Conservation (phyloP, 2,797 vertebrate genomes). For the Sarcoramphus papa region DNA sequence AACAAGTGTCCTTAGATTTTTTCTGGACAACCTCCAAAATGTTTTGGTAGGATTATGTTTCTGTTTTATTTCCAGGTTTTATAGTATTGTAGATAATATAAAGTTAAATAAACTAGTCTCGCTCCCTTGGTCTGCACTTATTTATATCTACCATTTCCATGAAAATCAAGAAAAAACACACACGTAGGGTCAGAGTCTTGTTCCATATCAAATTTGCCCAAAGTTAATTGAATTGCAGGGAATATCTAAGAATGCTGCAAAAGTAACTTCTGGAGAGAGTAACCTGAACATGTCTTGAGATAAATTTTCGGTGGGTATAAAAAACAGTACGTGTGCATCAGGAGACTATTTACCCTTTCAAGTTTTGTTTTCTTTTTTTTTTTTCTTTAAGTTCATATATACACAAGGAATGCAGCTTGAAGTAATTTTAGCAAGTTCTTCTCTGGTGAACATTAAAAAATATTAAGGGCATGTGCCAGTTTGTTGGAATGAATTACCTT, state of each 20-base stretch:
- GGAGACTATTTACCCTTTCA: background rate
- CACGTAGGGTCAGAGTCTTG: background rate
- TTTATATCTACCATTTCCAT: conserved; percentile 3
- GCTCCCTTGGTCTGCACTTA: background rate
- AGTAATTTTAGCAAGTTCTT: conserved; percentile 32
- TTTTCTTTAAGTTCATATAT: background rate
- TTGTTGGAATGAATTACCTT: conserved; percentile 18
- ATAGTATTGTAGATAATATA: background rate
- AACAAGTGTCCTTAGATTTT: background rate
- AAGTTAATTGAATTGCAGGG: conserved; percentile 7
- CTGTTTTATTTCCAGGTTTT: conserved; percentile 33
- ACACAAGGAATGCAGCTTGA: background rate
- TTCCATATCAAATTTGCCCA: background rate
- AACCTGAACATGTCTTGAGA: background rate
- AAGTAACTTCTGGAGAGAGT: background rate
- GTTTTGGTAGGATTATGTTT: conserved; percentile 1
- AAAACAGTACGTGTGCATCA: background rate
- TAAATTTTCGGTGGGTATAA: background rate
- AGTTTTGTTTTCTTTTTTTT: background rate
- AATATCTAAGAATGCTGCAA: background rate
- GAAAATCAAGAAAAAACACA: background rate
- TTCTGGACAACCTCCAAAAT: conserved; percentile 15
- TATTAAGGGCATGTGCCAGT: background rate
- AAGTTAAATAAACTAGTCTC: conserved; percentile 43
- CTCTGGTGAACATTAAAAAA: background rate